Evolutionary conservation across 1,140 invertebrate species (phyloP).

Genomic region (Dreissena rostriformis): DNA sequence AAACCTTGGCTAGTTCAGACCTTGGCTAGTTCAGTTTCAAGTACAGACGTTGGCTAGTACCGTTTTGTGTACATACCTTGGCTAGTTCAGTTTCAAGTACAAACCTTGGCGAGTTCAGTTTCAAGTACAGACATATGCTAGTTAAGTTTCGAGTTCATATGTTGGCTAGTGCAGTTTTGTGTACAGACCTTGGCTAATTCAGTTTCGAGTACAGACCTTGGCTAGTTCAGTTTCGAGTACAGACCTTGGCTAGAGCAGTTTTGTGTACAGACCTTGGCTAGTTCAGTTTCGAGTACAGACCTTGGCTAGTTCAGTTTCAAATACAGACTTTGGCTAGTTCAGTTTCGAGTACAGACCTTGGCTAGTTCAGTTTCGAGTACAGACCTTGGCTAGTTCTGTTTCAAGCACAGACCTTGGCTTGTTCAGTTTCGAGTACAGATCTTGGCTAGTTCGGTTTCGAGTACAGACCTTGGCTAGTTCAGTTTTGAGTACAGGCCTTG

Average conservation of each 20-base stretch:
- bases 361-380: constrained; percentile 94
- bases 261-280: too few relatives aligned
- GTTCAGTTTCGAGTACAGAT: constrained; percentile 62
- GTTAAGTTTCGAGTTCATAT: constrained; percentile 94
- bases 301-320: constrained; percentile 95
- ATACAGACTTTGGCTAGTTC: too few relatives aligned
- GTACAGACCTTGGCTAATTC: constrained; percentile 88
- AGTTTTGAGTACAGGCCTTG: constrained; percentile 82
- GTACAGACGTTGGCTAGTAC: too few relatives aligned
- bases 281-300: constrained; percentile 63
- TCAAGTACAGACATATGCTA: constrained; percentile 85
- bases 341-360: constrained; percentile 82
- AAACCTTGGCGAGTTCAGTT: too few relatives aligned
- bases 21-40: constrained; percentile 95
- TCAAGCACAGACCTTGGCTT: too few relatives aligned
- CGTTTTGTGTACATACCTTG: constrained; percentile 82
- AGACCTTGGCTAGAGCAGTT: constrained; percentile 90
- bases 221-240: neutral
- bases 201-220: constrained; percentile 92
- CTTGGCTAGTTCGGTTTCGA: constrained; percentile 95
- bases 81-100: constrained; percentile 94
- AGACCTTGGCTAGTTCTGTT: constrained; percentile 92
- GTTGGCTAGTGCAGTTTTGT: too few relatives aligned
- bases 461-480: too few relatives aligned
- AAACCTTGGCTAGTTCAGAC: constrained; percentile 64